These are phyloP conservation scores for Athalia rosae DNA, from an alignment of 2,888 invertebrate species.

Conservation along the genomic window DNA sequence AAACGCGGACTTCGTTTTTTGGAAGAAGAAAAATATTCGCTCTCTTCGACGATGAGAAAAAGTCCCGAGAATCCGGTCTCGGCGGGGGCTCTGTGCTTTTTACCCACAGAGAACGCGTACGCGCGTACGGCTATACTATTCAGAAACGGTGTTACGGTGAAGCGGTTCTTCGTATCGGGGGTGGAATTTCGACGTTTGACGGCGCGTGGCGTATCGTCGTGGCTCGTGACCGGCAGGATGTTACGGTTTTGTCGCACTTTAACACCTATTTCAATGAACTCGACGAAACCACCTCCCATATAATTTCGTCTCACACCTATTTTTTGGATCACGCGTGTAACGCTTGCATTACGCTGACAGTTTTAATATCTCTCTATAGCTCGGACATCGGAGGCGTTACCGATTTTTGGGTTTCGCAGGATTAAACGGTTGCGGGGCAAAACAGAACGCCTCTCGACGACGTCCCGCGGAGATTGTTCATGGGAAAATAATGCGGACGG, in stretches of 20 bases:
- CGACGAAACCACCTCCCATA: not conserved
- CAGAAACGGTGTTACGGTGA: too few relatives aligned
- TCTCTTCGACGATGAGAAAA: too few relatives aligned
- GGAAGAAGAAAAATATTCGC: too few relatives aligned
- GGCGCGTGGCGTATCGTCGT: slow-evolving; percentile 2
- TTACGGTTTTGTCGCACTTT: slow-evolving; percentile 69
- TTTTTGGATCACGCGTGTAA: not conserved
- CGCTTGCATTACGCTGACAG: slow-evolving; percentile 1
- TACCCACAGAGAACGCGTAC: too few relatives aligned
- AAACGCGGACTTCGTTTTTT: too few relatives aligned
- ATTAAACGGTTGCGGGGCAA: not conserved
- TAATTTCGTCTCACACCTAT: not conserved
- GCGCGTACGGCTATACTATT: not conserved
- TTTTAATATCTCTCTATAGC: slow-evolving; percentile 1
- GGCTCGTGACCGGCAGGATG: slow-evolving; percentile 67
- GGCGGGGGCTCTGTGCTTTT: too few relatives aligned
- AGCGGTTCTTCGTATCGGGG: not conserved
- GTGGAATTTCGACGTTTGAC: not conserved
- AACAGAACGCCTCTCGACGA: not conserved
- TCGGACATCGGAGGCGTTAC: slow-evolving; percentile 4
- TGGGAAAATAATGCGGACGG: not conserved
- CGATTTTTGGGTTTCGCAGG: not conserved
- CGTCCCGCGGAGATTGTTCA: not conserved
- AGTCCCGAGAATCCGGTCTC: too few relatives aligned
- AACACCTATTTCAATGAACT: slow-evolving; percentile 58